A percentile compares a stretch with the other conserved stretches of the same genome.
These are phyloP conservation scores for Xestia xanthographa DNA, from an alignment of 2,888 invertebrate genomes.

Conservation along the genomic window DNA sequence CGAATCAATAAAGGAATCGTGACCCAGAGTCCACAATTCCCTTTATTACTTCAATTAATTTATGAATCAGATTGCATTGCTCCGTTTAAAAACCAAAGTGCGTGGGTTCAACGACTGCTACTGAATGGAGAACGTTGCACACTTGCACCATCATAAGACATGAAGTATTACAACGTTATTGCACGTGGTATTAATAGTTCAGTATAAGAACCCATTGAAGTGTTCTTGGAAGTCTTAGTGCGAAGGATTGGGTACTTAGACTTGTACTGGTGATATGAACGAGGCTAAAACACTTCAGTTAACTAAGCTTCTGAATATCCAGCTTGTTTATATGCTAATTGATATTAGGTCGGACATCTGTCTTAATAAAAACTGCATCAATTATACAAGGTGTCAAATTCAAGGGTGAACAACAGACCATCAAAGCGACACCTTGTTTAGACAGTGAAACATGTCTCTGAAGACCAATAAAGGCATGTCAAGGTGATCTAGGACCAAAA, in stretches of 20 bases:
- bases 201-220: constrained; percentile 67
- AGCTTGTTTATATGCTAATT: not conserved
- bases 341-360: not conserved
- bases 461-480: not conserved
- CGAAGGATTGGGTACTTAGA: constrained; percentile 44
- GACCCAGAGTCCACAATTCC: constrained; percentile 25
- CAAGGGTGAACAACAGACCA: too few relatives aligned
- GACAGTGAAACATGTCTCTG: not conserved
- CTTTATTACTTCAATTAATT: constrained; percentile 53
- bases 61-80: constrained; percentile 58
- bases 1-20: constrained; percentile 19
- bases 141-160: constrained; percentile 58
- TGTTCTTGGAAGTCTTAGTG: constrained; percentile 62
- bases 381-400: too few relatives aligned
- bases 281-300: constrained; percentile 15
- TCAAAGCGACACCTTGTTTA: too few relatives aligned
- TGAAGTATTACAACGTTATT: constrained; percentile 56
- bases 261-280: not conserved
- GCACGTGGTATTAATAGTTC: constrained; percentile 64
- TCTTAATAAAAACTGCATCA: not conserved
- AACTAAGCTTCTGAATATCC: constrained; percentile 14
- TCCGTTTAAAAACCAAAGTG: constrained; percentile 61
- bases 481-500: not conserved
- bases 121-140: constrained; percentile 64
- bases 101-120: constrained; percentile 70